Evolutionary conservation across 2,888 invertebrate genomes (phyloP).

Genomic region (Hybos culiciformis): DNA sequence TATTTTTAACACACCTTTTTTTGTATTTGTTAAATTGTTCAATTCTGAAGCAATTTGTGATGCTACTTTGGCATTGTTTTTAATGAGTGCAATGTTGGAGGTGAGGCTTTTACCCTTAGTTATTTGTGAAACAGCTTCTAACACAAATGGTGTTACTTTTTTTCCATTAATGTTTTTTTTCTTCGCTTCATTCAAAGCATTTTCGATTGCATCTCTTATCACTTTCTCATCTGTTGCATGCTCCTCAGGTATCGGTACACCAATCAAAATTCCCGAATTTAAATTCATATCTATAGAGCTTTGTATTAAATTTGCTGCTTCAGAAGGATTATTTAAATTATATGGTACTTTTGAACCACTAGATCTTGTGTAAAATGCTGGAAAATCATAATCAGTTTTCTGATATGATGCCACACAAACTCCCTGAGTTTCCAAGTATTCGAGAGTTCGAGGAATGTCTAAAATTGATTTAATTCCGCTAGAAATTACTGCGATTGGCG

Average conservation of each 20-base stretch:
- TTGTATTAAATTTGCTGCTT: slow-evolving; percentile 62
- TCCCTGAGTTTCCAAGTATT: slow-evolving; percentile 91
- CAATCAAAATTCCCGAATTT: slow-evolving; percentile 66
- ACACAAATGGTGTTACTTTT: slow-evolving; percentile 82
- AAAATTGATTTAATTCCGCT: slow-evolving; percentile 96
- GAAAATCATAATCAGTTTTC: slow-evolving; percentile 54
- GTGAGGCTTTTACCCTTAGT: slow-evolving; percentile 69
- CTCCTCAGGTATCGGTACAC: slow-evolving; percentile 76
- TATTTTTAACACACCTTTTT: background rate
- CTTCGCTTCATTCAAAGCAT: slow-evolving; percentile 50
- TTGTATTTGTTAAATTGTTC: slow-evolving; percentile 7
- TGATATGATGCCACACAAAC: slow-evolving; percentile 77
- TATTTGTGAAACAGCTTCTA: slow-evolving; percentile 60
- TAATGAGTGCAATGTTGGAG: slow-evolving; percentile 81
- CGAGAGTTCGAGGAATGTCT: slow-evolving; percentile 86
- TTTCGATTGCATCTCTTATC: slow-evolving; percentile 55
- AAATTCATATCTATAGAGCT: slow-evolving; percentile 42
- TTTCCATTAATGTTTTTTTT: slow-evolving; percentile 57
- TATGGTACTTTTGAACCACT: slow-evolving; percentile 65
- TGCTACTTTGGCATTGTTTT: slow-evolving; percentile 81
- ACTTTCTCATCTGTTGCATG: slow-evolving; percentile 40
- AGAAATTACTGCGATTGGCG: slow-evolving; percentile 79
- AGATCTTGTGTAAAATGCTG: slow-evolving; percentile 78
- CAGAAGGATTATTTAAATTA: slow-evolving; percentile 43
- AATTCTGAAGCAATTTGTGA: slow-evolving; percentile 62